Evolutionary conservation across 2,113 vertebrate genomes (phyloP), one percentile per base, ranked within the genome.

Genomic region (Orycteropus afer): DNA sequence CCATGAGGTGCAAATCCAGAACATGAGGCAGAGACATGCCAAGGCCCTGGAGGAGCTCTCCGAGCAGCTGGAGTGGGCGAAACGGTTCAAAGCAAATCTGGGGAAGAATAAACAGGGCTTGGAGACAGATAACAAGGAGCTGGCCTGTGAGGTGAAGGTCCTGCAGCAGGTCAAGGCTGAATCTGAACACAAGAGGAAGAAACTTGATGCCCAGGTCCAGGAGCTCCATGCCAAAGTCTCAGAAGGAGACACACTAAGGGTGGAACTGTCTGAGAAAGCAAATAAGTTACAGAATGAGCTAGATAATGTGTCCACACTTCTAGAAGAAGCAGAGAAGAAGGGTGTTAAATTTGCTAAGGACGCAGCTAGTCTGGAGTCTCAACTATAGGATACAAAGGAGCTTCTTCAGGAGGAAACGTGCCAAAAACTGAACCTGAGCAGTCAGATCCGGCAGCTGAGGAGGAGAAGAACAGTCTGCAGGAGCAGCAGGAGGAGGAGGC

Each of bases 401-500:
- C 96, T 99, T 79, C 99, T 99, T 45, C 99, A 99, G 98, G 99
- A 99, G 86, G 99, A 99, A 96, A 99, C 99, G 0, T 99, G 99
- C 22, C 99, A 99, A 97, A 99, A 99, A 85, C 98, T 99, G 77
- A 99, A 99, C 97, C 98, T 99, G 91, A 99, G 99, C 97, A 99
- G 99, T 59, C 98, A 99, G 61, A 99, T 99, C 69, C 99, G 99
- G 82, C 99, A 99, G 97, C 98, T 99, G 95, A 99, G 63, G 99
- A 99, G 87, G 99, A 99, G 67, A 99, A 99, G 98, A 99, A 97
- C 98, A 98, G 98, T 71, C 98, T 99, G 80, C 98, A 99, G 84
- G 99, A 99, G 98, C 99, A 99, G 98, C 99, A 99, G 98, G 99
- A 99, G 94, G 99, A 99, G 87, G 99, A 99, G 95, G 98, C 99